Conservation (phyloP, 2,888 invertebrate genomes). For the Luffia ferchaultella region DNA sequence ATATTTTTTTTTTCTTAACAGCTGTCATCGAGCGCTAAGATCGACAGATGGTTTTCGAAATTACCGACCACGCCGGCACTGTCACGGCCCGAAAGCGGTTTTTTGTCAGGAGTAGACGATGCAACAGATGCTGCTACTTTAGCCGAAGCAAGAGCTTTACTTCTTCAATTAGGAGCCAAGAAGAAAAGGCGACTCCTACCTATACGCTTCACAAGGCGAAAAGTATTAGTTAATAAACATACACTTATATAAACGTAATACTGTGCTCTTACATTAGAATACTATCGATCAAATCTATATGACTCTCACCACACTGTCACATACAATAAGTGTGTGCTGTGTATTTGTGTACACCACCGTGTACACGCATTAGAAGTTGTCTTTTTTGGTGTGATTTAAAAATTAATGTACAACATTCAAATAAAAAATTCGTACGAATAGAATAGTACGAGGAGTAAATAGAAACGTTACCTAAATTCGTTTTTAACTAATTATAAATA, state of each 20-base stretch:
- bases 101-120: constrained; percentile 72
- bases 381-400: too few species aligned
- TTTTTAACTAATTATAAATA: too few species aligned
- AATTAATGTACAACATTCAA: too few species aligned
- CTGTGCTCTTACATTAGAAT: neutral
- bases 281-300: too few species aligned
- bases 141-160: constrained; percentile 72
- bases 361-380: too few species aligned
- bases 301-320: too few species aligned
- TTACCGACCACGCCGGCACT: constrained; percentile 67
- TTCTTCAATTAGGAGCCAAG: constrained; percentile 73
- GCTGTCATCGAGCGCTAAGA: constrained; percentile 80
- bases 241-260: constrained; percentile 34
- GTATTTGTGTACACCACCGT: too few species aligned
- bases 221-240: constrained; percentile 68
- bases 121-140: constrained; percentile 66
- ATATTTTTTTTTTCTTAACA: constrained; percentile 37
- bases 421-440: too few species aligned
- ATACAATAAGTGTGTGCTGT: too few species aligned
- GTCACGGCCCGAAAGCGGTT: constrained; percentile 81
- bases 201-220: constrained; percentile 75
- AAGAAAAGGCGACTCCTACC: constrained; percentile 75
- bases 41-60: constrained; percentile 83
- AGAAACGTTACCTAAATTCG: too few species aligned
- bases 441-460: too few species aligned